Base-by-base conservation (phyloP, 2,797 vertebrate species). In the Gymnoscopelus microlampas region DNA sequence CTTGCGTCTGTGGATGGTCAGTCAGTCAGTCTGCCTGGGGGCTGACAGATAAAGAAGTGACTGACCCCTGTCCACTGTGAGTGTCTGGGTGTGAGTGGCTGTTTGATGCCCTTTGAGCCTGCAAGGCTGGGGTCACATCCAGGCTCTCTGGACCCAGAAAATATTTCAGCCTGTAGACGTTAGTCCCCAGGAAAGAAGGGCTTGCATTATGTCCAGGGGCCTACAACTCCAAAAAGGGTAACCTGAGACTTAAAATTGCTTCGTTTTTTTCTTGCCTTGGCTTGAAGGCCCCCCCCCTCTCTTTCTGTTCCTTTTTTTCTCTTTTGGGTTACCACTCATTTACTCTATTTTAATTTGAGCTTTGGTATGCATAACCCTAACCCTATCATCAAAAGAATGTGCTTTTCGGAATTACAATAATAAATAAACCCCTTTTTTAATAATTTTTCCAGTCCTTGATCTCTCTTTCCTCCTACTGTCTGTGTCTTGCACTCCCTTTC, bases 371-470 rank as follows among this genome's bases (percentile, higher is more conserved):
- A 53, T 62, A 48, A 66, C 26, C 65, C 70, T 19, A 19, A 62
- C 59, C 47, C 60, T 50, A 11, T 65, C 24, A 11, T 44, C 19
- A 70, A 70, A 84, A 79, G n/a, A 77, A 70, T 76, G 61, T 57
- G 63, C 54, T 67, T 73, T 56, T 79, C 23, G 56, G 55, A 79
- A 78, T 69, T 70, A 72, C 47, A 87, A 80, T 73, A 70, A 84
- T 74, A 80, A 77, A 79, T 74, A 80, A 76, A 77, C 50, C 71
- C 53, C 44, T 57, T 13, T 55, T 76, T 61, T 77, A 69, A 55
- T 78, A 71, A 44, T 83, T 88, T 92, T 90, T 91, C 88, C 89
- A 88, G 74, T 85, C 81, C 81, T 72, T 59, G 63, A 54, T 12
- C 50, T 69, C 44, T 66, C 60, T 58, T 54, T 71, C 60, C 6